Evolutionary conservation across 2,113 vertebrate species (phyloP).

Genomic region (Hipposideros armiger): DNA sequence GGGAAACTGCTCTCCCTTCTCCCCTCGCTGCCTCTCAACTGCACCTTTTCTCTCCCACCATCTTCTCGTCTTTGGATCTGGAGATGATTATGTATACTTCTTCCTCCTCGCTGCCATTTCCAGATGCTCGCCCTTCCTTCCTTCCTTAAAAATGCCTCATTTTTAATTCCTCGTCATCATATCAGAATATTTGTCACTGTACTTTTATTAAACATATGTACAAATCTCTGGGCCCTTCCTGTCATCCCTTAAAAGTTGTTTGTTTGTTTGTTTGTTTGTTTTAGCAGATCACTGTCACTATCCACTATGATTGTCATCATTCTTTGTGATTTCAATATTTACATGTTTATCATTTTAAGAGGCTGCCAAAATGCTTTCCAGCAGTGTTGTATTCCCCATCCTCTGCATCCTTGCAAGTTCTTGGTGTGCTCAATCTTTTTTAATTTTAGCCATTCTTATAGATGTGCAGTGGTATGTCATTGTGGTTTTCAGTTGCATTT

Average conservation of each 20-base stretch:
- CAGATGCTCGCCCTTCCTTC: not conserved
- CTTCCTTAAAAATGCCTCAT: not conserved
- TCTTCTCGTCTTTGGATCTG: not conserved
- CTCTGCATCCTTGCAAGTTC: not conserved
- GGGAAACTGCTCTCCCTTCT: not conserved
- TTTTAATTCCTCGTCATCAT: not conserved
- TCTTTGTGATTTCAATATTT: not conserved
- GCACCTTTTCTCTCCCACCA: not conserved
- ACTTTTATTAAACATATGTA: not conserved
- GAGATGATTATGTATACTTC: not conserved
- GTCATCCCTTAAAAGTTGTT: not conserved
- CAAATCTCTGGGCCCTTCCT: not conserved
- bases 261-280: not conserved
- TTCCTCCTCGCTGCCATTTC: not conserved
- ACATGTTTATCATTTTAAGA: not conserved
- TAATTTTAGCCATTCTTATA: not conserved
- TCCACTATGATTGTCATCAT: not conserved
- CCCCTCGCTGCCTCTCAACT: fast-evolving
- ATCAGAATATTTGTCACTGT: not conserved
- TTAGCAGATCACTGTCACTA: not conserved
- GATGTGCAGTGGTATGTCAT: not conserved
- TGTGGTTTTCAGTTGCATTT: not conserved
- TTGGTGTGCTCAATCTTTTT: not conserved
- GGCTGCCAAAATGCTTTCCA: not conserved
- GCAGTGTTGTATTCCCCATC: not conserved